Evolutionary conservation across 2,888 invertebrate genomes (phyloP).

Genomic region (Ramazzottius varieornatus): DNA sequence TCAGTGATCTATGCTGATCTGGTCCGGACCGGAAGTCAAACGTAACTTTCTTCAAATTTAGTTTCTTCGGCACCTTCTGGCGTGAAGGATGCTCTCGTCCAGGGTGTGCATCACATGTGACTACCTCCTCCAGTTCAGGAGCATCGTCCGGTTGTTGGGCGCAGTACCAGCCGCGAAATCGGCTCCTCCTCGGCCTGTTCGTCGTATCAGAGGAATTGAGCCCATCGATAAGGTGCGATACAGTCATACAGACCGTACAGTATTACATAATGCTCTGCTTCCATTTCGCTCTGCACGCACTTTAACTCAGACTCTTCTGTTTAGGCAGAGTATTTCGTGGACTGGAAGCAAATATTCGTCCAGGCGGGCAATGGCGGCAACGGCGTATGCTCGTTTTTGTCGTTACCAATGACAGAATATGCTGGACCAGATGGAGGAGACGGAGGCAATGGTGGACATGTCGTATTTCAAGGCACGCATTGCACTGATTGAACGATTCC

Average conservation of each 20-base stretch:
- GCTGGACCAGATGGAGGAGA: slow-evolving; percentile 91
- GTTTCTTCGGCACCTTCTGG: too few species aligned
- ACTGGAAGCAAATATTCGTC: slow-evolving; percentile 37
- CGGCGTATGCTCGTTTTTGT: slow-evolving; percentile 63
- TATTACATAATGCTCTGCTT: too few species aligned
- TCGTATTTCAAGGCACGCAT: slow-evolving; percentile 39
- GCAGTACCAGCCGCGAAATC: too few species aligned
- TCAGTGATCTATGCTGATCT: too few species aligned
- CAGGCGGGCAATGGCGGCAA: slow-evolving; percentile 71
- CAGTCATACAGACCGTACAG: not conserved
- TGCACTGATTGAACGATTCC: too few species aligned
- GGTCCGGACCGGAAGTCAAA: too few species aligned
- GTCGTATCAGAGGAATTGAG: not conserved
- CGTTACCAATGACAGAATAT: slow-evolving; percentile 49
- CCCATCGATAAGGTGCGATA: not conserved
- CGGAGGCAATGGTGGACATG: slow-evolving; percentile 82
- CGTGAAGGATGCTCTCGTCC: too few species aligned
- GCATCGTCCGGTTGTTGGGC: too few species aligned
- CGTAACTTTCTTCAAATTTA: too few species aligned
- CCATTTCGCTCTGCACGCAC: not conserved
- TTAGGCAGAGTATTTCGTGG: slow-evolving; percentile 33
- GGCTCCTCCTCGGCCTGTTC: not conserved
- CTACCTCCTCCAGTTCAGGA: too few species aligned
- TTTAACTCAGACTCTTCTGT: not conserved
- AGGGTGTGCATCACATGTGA: too few species aligned